Evolutionary conservation across 2,113 vertebrate genomes (phyloP), one percentile per base, ranked within the genome.

Genomic region (Leucopsar rothschildi): DNA sequence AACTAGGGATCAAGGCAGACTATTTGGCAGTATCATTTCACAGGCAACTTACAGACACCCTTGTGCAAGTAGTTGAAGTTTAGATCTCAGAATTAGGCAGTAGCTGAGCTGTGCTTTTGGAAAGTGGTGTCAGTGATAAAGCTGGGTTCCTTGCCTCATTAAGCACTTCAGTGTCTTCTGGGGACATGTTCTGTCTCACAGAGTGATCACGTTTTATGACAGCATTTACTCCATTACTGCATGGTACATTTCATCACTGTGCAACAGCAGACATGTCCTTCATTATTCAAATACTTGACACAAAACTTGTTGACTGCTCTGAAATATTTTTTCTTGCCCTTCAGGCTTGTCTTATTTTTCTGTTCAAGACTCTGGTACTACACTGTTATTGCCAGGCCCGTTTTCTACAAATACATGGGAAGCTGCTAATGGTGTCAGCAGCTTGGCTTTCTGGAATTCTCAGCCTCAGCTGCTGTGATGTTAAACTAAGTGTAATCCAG

Each of bases 361-460:
- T 94, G 20, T 44, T 31, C 31, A 23, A 10, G 70, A 70, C 53
- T 72, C 22, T 24, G 73, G 33, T 73, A 37, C 60, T 57, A 5
- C 23, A 10, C 40, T 60, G 40, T 40, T 85, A 64, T 8, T 78
- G 65, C 31, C 65, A 82, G 70, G 47, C 44, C 70, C 0, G 0
- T 64, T 95, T 94, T 66, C 71, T 75, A 6, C 90, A 68, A 61
- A 40, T 52, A 4, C 23, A 33, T 3, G 42, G 57, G 52, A 77
- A 72, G 63, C 64, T 0, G 0, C 63, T 73, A 47, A 84, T 59
- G 0, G 0, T 42, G 55, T 50, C 75, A 73, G 82, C 60, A 86
- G 70, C 50, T 65, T 29, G 40, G 78, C 70, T 88, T 78, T 87
- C 78, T 92, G 75, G 45, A 85, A 44, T 80, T 77, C 81, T 85